Evolutionary conservation across 2,797 vertebrate species (phyloP).

Genomic region (Lerista edwardsae): DNA sequence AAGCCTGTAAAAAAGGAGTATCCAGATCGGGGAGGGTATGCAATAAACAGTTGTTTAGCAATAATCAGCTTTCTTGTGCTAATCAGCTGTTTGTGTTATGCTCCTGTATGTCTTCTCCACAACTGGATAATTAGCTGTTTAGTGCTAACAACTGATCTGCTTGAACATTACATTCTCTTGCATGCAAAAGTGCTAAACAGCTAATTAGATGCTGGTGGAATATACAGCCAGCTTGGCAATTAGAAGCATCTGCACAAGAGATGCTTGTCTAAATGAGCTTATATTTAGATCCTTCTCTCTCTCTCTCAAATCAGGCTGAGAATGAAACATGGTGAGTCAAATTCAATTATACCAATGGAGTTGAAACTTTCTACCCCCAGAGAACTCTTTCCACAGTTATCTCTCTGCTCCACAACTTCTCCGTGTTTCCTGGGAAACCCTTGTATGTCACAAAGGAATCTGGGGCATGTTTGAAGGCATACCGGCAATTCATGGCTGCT

Average conservation of each 20-base stretch:
- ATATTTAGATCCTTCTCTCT: slow-evolving; percentile 30
- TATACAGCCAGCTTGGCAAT: slow-evolving; percentile 41
- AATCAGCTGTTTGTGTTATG: slow-evolving; percentile 37
- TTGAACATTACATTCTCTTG: slow-evolving; percentile 31
- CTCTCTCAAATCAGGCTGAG: background rate
- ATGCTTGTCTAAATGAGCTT: slow-evolving; percentile 32
- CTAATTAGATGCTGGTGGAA: slow-evolving; percentile 36
- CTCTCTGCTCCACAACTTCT: background rate
- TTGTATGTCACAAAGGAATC: background rate
- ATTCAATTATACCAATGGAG: slow-evolving; percentile 3
- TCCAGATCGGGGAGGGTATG: background rate
- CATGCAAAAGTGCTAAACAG: slow-evolving; percentile 43
- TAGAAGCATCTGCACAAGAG: slow-evolving; percentile 36
- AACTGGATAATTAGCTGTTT: slow-evolving; percentile 42
- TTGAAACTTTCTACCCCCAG: background rate
- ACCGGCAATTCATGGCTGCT: background rate
- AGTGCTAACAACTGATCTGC: slow-evolving; percentile 42
- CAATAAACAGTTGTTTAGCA: slow-evolving; percentile 34
- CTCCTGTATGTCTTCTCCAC: slow-evolving; percentile 23
- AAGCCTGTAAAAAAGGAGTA: background rate
- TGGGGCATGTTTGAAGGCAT: background rate
- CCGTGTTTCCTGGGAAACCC: background rate
- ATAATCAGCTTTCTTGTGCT: slow-evolving; percentile 33
- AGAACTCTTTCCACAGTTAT: background rate
- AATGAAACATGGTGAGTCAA: slow-evolving; percentile 16